Base-by-base conservation (phyloP, 1,140 invertebrate species). In the Papilio polytes region DNA sequence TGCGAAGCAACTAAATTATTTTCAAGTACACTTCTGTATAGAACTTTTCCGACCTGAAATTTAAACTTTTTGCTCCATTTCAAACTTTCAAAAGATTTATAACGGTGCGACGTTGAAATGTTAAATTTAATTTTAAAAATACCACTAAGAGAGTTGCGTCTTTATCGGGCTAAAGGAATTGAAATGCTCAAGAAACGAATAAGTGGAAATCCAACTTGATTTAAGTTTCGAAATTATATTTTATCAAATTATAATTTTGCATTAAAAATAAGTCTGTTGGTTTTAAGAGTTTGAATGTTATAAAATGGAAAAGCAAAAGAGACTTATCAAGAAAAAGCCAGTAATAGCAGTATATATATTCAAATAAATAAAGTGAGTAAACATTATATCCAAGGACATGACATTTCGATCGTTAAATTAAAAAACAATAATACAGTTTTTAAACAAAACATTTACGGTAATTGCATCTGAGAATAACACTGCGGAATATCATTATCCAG, bases 381-480 rank as follows among this genome's bases (percentile, higher is more conserved):
- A 36, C 6, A 36, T 36, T 4, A 36, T 6, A 36, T 36, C 36
- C 36, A 36, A 36, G 36, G 36, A 36, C 36, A 36, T 36, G 36
- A 36, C 2, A 36, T 36, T 36, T 36, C 36, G 2, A 36, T 48
- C n/a, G n/a, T n/a, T 48, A 48, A 10, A 3, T 48, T 48, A 48
- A 0, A 48, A 48, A 12, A 48, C 46, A 48, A 48, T 48, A 48
- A 48, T 48, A 48, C 31, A 10, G 13, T 13, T 48, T 13, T 1
- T 0, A 48, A 12, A 48, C 46, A 48, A 48, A 13, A 48, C 31
- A 44, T 44, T 73, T 44, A 72, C 36, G 6, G 10, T 46, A 46
- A 44, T 46, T 18, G 18, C 7, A 44, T 73, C 31, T 36, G 12
- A 82, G 80, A 74, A 81, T 80, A 76, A 81, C 81, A 84, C 15